phyloP scores from a whole-genome alignment of 2,797 vertebrate genomes.

The Pantherophis alleghaniensis region DNA sequence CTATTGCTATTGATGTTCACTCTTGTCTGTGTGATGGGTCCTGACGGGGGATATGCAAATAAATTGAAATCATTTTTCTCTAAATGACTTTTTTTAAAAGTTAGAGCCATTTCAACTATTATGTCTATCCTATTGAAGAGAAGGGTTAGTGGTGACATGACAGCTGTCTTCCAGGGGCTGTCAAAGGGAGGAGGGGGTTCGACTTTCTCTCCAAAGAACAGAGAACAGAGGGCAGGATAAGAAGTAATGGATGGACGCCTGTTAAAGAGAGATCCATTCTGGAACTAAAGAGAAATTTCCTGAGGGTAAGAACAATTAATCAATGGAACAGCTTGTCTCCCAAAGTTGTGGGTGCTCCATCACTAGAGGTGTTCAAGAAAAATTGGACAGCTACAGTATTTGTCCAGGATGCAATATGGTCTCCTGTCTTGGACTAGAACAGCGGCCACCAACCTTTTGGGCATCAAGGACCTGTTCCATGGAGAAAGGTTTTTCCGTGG shows the following conservation, averaged over 20 bases:
- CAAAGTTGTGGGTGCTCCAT: background rate
- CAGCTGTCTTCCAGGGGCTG: background rate
- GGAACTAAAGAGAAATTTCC: background rate
- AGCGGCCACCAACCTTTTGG: too few species aligned
- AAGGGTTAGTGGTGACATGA: background rate
- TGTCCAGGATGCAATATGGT: background rate
- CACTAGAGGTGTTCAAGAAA: background rate
- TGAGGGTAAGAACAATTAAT: background rate
- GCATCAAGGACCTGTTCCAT: too few species aligned
- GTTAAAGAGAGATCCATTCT: background rate
- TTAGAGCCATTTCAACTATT: background rate
- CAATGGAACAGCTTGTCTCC: background rate
- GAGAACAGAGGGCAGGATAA: background rate
- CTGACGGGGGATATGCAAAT: background rate
- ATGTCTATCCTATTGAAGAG: background rate
- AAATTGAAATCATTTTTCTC: background rate
- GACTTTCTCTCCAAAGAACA: background rate
- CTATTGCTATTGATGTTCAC: background rate
- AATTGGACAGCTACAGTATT: background rate
- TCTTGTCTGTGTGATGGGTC: background rate
- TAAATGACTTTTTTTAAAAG: background rate
- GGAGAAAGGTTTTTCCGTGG: too few species aligned
- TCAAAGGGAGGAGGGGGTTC: background rate
- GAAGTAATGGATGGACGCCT: background rate
- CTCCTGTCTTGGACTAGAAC: background rate